Evolutionary conservation across 2,888 invertebrate genomes (phyloP).

Genomic region (Caenorhabditis panamensis): DNA sequence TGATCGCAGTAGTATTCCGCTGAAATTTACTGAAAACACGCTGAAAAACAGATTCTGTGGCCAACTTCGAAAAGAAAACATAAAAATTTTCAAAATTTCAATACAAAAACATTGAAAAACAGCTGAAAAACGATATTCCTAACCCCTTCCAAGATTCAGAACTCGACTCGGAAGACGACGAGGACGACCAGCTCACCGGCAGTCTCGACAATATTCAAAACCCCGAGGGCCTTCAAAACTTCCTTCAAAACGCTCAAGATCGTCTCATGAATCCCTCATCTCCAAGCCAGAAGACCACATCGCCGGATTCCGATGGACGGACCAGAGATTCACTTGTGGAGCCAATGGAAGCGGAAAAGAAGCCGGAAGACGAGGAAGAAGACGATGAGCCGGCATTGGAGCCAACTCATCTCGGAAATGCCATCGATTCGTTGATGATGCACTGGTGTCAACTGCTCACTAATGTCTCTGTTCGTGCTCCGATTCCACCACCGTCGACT

Average conservation of each 20-base stretch:
- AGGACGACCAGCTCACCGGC: conserved; percentile 5
- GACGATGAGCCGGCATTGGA: conserved; percentile 50
- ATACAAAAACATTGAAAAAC: no score
- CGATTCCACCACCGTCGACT: conserved; percentile 68
- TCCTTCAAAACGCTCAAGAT: not conserved
- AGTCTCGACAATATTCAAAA: no score
- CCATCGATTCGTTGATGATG: conserved; percentile 61
- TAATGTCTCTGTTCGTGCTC: conserved; percentile 54
- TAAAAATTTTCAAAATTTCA: no score
- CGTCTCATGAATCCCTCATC: not conserved
- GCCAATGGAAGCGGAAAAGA: not conserved
- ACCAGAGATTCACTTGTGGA: no score
- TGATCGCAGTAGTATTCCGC: no score
- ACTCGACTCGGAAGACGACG: not conserved
- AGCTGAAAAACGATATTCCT: no score
- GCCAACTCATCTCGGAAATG: conserved; percentile 44
- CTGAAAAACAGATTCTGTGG: no score
- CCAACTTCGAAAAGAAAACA: no score
- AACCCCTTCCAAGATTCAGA: conserved; percentile 6
- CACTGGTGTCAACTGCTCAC: conserved; percentile 60
- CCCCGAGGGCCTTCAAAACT: no score
- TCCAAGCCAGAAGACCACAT: not conserved
- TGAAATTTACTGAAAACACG: no score
- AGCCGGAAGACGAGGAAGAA: not conserved
- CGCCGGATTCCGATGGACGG: no score